phyloP scores from a whole-genome alignment of 2,888 invertebrate genomes.

The Incurvaria masculella region DNA sequence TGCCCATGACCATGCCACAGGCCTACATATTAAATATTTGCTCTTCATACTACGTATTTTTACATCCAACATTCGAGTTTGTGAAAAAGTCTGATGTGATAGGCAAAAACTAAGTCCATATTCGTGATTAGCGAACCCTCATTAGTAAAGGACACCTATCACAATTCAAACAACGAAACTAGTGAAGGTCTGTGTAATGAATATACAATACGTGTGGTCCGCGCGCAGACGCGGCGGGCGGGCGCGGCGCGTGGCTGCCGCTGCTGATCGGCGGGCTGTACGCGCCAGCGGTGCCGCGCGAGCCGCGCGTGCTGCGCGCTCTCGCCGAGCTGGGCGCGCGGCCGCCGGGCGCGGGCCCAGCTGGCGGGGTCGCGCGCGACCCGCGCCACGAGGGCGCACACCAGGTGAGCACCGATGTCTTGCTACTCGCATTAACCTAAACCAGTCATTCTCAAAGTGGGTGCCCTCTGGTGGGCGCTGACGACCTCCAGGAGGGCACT shows the following conservation, averaged over 20 bases:
- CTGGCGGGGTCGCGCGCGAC: conserved; percentile 22
- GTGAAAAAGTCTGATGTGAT: too few species aligned
- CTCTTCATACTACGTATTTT: too few species aligned
- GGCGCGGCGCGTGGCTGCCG: neutral
- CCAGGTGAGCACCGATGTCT: conserved; percentile 8
- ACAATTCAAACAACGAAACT: too few species aligned
- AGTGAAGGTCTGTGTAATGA: too few species aligned
- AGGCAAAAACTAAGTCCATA: too few species aligned
- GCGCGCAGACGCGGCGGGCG: neutral
- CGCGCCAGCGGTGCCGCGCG: conserved; percentile 62
- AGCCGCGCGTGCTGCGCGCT: conserved; percentile 67
- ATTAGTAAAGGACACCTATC: too few species aligned
- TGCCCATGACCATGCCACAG: too few species aligned
- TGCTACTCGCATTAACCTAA: neutral
- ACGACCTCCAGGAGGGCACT: conserved; percentile 22
- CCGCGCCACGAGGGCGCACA: conserved; percentile 23
- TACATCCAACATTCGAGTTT: too few species aligned
- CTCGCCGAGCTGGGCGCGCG: conserved; percentile 73
- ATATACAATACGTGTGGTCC: neutral
- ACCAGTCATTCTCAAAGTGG: neutral
- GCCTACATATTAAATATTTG: too few species aligned
- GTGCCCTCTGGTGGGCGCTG: conserved; percentile 14
- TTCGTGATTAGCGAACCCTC: too few species aligned
- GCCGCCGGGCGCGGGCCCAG: conserved; percentile 21
- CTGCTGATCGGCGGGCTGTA: conserved; percentile 44